Conservation (phyloP, 2,888 invertebrate species). For the Sarcophaga variegata region DNA sequence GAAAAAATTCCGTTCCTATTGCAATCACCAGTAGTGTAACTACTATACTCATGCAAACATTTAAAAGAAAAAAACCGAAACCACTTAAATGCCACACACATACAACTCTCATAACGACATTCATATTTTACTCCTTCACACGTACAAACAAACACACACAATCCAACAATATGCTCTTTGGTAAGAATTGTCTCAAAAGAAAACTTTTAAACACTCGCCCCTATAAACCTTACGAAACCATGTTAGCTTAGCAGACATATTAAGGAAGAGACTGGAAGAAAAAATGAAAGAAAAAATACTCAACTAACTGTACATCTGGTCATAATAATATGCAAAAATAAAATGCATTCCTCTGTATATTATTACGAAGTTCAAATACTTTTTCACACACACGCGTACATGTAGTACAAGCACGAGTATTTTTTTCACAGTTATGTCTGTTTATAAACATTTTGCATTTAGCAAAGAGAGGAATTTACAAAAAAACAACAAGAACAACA, state of each 20-base stretch:
- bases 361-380: background rate
- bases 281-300: background rate
- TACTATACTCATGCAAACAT: too few species aligned
- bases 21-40: too few species aligned
- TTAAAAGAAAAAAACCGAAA: conserved; percentile 22
- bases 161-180: background rate
- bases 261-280: background rate
- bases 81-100: conserved; percentile 67
- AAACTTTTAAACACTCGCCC: too few species aligned
- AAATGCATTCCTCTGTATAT: conserved; percentile 48
- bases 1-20: too few species aligned
- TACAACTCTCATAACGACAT: conserved; percentile 10
- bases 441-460: too few species aligned
- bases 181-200: too few species aligned
- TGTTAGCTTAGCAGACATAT: background rate
- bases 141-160: background rate
- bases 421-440: too few species aligned
- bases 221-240: too few species aligned
- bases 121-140: conserved; percentile 4
- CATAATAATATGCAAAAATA: conserved; percentile 66
- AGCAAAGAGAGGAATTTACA: too few species aligned
- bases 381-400: too few species aligned
- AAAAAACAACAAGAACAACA: too few species aligned
- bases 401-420: too few species aligned
- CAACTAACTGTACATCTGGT: conserved; percentile 44